Evolutionary conservation across 2,797 vertebrate genomes (phyloP).

Genomic region (Ctenosaura bakeri): DNA sequence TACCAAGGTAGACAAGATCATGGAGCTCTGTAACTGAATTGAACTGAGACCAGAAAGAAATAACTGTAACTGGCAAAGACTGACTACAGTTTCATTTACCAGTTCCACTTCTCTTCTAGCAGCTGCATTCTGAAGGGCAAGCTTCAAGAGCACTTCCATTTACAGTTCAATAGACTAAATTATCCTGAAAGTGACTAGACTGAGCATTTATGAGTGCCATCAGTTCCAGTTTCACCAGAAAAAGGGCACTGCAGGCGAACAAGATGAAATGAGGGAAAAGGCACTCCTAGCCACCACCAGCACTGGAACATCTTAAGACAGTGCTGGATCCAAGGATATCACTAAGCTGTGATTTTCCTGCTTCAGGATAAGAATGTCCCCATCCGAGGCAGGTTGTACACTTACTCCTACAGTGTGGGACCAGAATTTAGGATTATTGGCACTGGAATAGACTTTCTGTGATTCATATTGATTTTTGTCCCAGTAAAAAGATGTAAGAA

Average conservation of each 20-base stretch:
- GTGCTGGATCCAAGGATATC: background rate
- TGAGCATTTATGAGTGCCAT: no score
- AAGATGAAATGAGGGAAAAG: background rate
- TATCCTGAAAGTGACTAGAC: background rate
- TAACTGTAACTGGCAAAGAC: background rate
- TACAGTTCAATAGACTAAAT: background rate
- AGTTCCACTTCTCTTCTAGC: background rate
- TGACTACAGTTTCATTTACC: background rate
- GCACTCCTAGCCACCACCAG: no score
- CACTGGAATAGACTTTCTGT: background rate
- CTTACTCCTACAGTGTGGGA: background rate
- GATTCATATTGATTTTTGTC: background rate
- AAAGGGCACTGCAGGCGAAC: background rate
- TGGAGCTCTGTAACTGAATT: background rate
- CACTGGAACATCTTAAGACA: background rate
- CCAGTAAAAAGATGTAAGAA: background rate
- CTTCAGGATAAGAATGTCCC: background rate
- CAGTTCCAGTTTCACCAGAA: background rate
- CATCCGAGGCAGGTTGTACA: background rate
- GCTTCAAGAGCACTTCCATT: background rate
- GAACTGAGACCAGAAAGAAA: background rate
- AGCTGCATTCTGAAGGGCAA: background rate
- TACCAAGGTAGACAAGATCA: background rate
- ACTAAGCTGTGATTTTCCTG: background rate
- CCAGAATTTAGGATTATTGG: background rate